Base-by-base conservation (phyloP, 2,113 vertebrate genomes). In the Anoura caudifer region DNA sequence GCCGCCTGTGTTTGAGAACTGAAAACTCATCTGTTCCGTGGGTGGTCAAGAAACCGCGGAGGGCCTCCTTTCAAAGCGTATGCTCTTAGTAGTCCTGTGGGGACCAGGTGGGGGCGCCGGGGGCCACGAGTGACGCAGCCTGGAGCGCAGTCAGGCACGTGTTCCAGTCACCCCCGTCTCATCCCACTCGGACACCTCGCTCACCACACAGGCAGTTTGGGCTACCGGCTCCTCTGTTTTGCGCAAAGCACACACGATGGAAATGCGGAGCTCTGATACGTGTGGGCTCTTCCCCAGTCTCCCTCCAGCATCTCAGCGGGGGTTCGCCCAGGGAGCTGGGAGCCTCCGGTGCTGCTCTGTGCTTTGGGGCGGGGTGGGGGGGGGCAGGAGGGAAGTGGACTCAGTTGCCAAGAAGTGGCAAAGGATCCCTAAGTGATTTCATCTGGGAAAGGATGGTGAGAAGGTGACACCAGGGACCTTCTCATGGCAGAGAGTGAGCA, bases 211-310 rank as follows among this genome's bases (percentile, higher is more conserved):
- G 22, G 31, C 31, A 33, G 15, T 54, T 41, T 36, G 26, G n/a
- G 47, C 26, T 31, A 3, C 36, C 50, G 24, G 16, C 17, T 41
- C 45, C 61, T 75, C 0, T 41, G 36, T 47, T 20, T 6, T 59
- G 70, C 85, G 1, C 0, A 16, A 3, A 7, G 20, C 36, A 63
- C 22, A 19, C 36, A 1, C 20, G 22, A 0, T 2, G 80, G 20
- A n/a, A 59, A 26, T 4, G n/a, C 36, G 33, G 3, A 8, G 15
- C 76, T 59, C 22, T 17, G 3, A 0, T 50, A 0, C 12, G 3
- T 10, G 4, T 4, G 24, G 1, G 15, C 54, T 67, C 2, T 2
- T 10, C 15, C 7, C 70, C 36, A 7, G 3, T 17, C 36, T 16
- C 41, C 12, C 77, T 43, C 47, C 0, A 28, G 9, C 50, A 31